Evolutionary conservation across 2,888 invertebrate genomes (phyloP).

Genomic region (Coenonympha glycerion): DNA sequence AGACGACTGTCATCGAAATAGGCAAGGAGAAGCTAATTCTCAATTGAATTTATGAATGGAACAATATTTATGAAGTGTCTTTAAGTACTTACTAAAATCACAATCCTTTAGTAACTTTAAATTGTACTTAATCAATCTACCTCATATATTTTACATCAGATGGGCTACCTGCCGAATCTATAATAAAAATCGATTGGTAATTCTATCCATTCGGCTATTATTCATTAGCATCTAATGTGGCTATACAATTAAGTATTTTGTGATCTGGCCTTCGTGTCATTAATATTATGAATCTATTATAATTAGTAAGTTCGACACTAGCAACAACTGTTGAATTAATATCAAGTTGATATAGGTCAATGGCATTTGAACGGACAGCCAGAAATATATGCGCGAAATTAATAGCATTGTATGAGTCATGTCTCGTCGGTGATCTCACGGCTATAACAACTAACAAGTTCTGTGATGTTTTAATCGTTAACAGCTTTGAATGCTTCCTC

Average conservation of each 20-base stretch:
- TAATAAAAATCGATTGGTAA: too few species aligned
- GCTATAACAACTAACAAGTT: conserved; percentile 10
- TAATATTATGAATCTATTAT: conserved; percentile 34
- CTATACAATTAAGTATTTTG: too few species aligned
- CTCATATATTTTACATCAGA: too few species aligned
- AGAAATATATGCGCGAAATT: conserved; percentile 46
- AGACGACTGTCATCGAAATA: too few species aligned
- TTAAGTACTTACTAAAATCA: too few species aligned
- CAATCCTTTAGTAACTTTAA: too few species aligned
- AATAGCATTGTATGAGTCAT: conserved; percentile 54
- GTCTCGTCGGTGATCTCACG: conserved; percentile 33
- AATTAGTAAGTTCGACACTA: conserved; percentile 15
- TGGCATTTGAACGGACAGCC: conserved; percentile 47
- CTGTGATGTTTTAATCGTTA: conserved; percentile 18
- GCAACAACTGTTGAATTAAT: conserved; percentile 30
- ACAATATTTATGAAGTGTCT: too few species aligned
- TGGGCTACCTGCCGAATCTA: too few species aligned
- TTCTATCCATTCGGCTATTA: conserved; percentile 4
- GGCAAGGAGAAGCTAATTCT: too few species aligned
- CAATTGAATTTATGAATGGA: too few species aligned
- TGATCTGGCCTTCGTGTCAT: conserved; percentile 23
- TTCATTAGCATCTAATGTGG: too few species aligned
- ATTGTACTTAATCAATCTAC: too few species aligned
- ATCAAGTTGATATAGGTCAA: conserved; percentile 49
- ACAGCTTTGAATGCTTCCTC: conserved; percentile 20